These are phyloP conservation scores for Antitype chi DNA, from an alignment of 2,888 invertebrate genomes.

Conservation along the genomic window DNA sequence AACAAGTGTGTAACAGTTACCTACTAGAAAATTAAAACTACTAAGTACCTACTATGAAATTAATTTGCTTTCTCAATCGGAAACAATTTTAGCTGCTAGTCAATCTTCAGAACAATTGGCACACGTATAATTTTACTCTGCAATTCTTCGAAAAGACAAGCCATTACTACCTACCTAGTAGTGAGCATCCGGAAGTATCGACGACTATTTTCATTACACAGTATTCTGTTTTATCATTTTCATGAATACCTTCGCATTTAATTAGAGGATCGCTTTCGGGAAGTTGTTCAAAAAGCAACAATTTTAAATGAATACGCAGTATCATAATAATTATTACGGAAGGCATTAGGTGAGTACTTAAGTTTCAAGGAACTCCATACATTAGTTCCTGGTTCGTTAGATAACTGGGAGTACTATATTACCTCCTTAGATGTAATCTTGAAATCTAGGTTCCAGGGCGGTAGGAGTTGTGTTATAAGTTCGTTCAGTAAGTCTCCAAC, in stretches of 20 bases:
- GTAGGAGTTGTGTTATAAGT: neutral
- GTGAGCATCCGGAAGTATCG: neutral
- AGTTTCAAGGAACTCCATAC: neutral
- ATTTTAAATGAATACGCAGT: constrained; percentile 11
- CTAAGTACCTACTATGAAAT: neutral
- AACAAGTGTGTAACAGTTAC: neutral
- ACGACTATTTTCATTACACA: neutral
- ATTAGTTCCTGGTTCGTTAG: neutral
- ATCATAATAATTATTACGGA: constrained; percentile 19
- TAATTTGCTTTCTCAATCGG: neutral
- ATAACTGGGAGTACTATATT: neutral
- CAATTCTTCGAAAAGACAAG: neutral
- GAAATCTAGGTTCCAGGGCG: neutral
- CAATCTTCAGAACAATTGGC: neutral
- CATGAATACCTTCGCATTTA: neutral
- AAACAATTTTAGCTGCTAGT: neutral
- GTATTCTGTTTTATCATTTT: constrained; percentile 1
- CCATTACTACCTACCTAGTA: neutral
- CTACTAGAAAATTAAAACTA: neutral
- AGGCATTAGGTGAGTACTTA: constrained; percentile 9
- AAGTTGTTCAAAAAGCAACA: constrained; percentile 14
- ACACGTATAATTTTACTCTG: neutral
- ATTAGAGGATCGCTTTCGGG: neutral
- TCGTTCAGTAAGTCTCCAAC: constrained; percentile 10
- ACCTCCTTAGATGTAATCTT: neutral